These are phyloP conservation scores for Amblyjoppa fuscipennis DNA, from an alignment of 2,888 invertebrate species.

Conservation along the genomic window DNA sequence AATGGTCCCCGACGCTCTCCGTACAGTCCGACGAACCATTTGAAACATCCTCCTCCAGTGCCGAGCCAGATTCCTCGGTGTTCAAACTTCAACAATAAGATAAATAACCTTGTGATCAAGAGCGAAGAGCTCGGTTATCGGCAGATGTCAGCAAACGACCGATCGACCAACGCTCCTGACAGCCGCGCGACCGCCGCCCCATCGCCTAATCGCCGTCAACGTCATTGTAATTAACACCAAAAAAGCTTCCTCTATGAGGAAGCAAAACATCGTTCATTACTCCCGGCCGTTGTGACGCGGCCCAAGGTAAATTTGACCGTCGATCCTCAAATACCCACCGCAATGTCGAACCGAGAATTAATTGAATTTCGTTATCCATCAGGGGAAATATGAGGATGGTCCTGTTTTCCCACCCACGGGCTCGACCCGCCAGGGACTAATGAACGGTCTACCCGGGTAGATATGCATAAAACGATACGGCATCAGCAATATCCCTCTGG, in stretches of 20 bases:
- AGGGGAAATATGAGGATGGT: constrained; percentile 16
- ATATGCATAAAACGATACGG: background rate
- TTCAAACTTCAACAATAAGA: no score
- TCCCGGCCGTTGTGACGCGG: background rate
- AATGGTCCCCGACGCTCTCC: background rate
- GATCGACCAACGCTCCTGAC: no score
- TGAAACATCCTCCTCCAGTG: no score
- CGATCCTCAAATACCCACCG: background rate
- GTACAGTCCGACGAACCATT: background rate
- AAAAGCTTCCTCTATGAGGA: background rate
- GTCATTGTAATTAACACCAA: background rate
- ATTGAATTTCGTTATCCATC: constrained; percentile 54
- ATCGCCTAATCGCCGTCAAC: background rate
- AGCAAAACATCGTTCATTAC: background rate
- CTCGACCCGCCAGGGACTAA: constrained; percentile 13
- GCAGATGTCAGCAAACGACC: no score
- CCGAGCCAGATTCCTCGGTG: no score
- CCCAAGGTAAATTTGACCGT: constrained; percentile 30
- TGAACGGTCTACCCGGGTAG: constrained; percentile 34
- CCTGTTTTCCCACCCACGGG: constrained; percentile 18
- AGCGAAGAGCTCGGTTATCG: no score
- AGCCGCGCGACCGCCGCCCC: no score
- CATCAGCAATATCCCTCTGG: background rate
- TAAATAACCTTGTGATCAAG: no score
- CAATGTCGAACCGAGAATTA: constrained; percentile 42